These are phyloP conservation scores for Aphelenchoides bicaudatus DNA, from an alignment of 2,888 invertebrate species.

Conservation along the genomic window DNA sequence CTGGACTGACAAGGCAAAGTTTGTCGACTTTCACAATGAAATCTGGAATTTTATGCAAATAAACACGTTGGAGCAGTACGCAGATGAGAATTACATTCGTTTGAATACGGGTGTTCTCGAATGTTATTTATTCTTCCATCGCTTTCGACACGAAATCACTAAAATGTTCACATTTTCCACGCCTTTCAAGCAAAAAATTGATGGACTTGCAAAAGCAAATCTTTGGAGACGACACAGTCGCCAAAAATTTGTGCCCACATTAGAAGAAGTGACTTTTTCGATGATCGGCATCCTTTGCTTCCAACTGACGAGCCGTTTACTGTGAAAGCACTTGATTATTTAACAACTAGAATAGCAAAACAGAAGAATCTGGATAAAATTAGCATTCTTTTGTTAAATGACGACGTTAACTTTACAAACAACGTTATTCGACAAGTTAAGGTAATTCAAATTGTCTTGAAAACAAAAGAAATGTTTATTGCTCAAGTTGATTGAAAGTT, in stretches of 20 bases:
- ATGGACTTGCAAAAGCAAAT: not conserved
- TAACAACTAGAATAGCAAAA: not conserved
- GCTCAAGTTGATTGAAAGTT: no score
- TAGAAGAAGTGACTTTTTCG: conserved; percentile 1
- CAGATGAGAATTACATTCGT: conserved; percentile 1
- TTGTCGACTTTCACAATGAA: not conserved
- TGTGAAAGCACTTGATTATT: not conserved
- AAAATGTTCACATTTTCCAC: conserved; percentile 1
- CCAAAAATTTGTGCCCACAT: conserved; percentile 6
- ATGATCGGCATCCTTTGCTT: not conserved
- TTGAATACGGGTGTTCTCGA: not conserved
- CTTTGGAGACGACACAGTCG: conserved; percentile 10
- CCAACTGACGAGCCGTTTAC: conserved; percentile 1
- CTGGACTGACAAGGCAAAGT: not conserved
- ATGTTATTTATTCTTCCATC: conserved; percentile 7
- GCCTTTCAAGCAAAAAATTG: not conserved
- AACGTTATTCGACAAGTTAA: not conserved
- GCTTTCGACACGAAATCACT: not conserved
- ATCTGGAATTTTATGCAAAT: not conserved
- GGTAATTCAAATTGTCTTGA: no score
- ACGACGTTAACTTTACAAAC: conserved; percentile 10
- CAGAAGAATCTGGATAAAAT: not conserved
- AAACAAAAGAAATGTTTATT: no score
- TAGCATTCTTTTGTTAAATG: not conserved
- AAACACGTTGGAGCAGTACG: not conserved